Conservation (phyloP, 2,888 invertebrate species). For the Pherbina coryleti region DNA sequence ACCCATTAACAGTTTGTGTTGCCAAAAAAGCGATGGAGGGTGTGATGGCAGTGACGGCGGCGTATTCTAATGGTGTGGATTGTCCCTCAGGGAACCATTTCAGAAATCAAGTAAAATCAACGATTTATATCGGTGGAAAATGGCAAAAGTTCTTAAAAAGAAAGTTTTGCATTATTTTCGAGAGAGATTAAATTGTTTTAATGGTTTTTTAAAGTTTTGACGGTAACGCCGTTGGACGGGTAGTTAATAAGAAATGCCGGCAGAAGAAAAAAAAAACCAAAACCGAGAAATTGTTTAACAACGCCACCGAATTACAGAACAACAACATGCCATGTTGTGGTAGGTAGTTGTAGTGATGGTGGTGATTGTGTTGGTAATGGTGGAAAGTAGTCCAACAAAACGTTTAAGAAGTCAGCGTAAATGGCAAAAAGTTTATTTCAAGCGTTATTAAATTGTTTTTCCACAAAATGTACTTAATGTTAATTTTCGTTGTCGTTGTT, state of each 20-base stretch:
- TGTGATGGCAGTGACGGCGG: neutral
- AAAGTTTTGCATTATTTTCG: constrained; percentile 59
- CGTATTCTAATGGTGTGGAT: constrained; percentile 27
- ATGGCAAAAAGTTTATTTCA: constrained; percentile 43
- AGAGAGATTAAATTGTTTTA: constrained; percentile 70
- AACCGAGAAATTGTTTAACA: constrained; percentile 48
- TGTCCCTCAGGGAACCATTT: constrained; percentile 54
- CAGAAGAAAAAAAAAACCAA: constrained; percentile 30
- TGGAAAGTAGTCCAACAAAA: constrained; percentile 41
- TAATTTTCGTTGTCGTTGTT: constrained; percentile 33
- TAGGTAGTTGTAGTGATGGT: neutral
- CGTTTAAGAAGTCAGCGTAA: constrained; percentile 46
- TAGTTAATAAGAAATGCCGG: constrained; percentile 13
- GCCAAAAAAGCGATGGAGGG: neutral
- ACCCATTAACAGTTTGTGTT: neutral
- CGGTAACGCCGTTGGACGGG: neutral
- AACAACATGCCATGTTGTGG: constrained; percentile 1
- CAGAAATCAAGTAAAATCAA: constrained; percentile 55
- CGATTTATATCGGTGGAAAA: constrained; percentile 61
- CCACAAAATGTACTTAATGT: constrained; percentile 42
- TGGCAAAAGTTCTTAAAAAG: constrained; percentile 43
- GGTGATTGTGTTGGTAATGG: constrained; percentile 7
- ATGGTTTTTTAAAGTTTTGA: constrained; percentile 63
- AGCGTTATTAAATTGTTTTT: constrained; percentile 49
- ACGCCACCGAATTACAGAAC: constrained; percentile 37